Evolutionary conservation across 2,797 vertebrate genomes (phyloP).

Genomic region (Gymnocypris eckloni): DNA sequence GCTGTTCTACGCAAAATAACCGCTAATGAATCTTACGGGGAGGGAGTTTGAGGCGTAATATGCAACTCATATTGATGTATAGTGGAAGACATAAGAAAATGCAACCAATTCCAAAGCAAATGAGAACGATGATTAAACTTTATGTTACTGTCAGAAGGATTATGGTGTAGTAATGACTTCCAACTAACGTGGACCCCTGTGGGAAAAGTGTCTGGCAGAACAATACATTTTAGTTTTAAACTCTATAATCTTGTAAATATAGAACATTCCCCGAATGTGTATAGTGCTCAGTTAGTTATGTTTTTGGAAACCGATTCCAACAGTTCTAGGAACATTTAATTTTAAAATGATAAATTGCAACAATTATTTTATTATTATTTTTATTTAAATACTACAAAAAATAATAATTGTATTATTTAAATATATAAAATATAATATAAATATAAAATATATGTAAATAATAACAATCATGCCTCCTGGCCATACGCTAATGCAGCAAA

Average conservation of each 20-base stretch:
- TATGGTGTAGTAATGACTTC: slow-evolving; percentile 13
- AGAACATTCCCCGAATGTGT: not conserved
- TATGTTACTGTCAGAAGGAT: slow-evolving; percentile 22
- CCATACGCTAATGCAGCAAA: no score
- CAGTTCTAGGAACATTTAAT: not conserved
- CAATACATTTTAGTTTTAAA: slow-evolving; percentile 4
- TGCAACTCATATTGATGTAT: slow-evolving; percentile 30
- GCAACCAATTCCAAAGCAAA: slow-evolving; percentile 3
- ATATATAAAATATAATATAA: no score
- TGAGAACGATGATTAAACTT: slow-evolving; percentile 21
- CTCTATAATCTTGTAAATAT: not conserved
- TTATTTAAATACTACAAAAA: no score
- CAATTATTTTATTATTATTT: not conserved
- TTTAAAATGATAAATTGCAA: not conserved
- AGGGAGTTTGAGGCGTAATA: slow-evolving; percentile 29
- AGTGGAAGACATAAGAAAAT: slow-evolving; percentile 26
- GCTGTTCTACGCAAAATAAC: slow-evolving; percentile 15
- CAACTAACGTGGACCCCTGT: not conserved
- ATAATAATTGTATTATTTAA: no score
- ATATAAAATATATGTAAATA: no score
- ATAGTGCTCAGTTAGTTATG: not conserved
- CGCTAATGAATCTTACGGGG: slow-evolving; percentile 24
- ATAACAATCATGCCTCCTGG: no score
- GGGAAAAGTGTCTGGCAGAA: not conserved
- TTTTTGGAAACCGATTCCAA: not conserved